These are phyloP conservation scores for Monomorium pharaonis DNA, from an alignment of 1,140 invertebrate species.

Conservation along the genomic window DNA sequence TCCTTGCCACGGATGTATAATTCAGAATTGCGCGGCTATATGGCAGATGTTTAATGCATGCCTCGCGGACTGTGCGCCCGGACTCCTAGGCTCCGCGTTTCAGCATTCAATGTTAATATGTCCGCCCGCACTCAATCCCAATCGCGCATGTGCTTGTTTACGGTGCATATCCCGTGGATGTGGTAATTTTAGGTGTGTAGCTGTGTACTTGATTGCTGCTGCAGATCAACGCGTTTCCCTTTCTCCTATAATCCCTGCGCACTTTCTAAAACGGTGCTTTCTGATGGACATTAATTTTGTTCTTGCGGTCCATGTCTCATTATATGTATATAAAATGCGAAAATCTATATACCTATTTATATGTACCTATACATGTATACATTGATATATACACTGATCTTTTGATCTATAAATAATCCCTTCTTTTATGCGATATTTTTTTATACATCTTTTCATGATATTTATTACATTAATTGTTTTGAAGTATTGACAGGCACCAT, in stretches of 20 bases:
- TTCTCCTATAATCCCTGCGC: background rate
- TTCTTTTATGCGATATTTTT: no score
- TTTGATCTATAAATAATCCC: no score
- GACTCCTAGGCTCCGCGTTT: constrained; percentile 54
- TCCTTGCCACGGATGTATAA: constrained; percentile 79
- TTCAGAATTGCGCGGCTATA: constrained; percentile 82
- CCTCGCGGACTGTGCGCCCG: constrained; percentile 59
- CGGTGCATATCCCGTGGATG: constrained; percentile 51
- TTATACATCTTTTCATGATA: no score
- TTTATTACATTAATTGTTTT: no score
- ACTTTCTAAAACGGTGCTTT: background rate
- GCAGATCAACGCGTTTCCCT: background rate
- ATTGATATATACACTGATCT: no score
- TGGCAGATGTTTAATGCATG: constrained; percentile 83
- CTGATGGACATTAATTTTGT: background rate
- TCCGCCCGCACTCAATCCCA: constrained; percentile 64
- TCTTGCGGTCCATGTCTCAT: background rate
- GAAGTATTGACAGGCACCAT: no score
- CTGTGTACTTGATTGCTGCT: constrained; percentile 59
- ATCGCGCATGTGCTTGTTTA: constrained; percentile 72
- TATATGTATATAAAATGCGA: background rate
- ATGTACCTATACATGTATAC: no score
- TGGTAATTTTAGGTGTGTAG: constrained; percentile 69
- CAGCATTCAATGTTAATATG: constrained; percentile 82
- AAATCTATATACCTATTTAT: background rate